Evolutionary conservation across 2,888 invertebrate species (phyloP).

Genomic region (Lagria hirta): DNA sequence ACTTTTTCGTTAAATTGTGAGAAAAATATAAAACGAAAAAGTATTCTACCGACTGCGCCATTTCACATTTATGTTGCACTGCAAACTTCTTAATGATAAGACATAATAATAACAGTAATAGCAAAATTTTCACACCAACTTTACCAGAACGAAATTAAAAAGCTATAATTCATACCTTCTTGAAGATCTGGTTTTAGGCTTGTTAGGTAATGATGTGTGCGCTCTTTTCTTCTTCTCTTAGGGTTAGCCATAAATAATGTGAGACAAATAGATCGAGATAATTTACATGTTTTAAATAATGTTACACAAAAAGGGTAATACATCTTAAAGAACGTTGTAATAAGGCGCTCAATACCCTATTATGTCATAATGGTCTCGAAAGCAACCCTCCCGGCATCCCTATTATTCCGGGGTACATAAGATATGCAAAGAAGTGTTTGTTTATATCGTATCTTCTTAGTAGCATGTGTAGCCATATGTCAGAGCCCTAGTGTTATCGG

Average conservation of each 20-base stretch:
- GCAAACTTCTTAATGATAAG: constrained; percentile 6
- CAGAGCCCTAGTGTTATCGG: constrained; percentile 52
- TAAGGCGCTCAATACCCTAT: constrained; percentile 49
- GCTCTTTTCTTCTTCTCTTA: too few species aligned
- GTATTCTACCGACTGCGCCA: constrained; percentile 18
- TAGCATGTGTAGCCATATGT: constrained; percentile 55
- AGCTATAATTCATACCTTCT: too few species aligned
- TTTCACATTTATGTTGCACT: too few species aligned
- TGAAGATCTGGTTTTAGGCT: too few species aligned
- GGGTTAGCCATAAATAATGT: constrained; percentile 31
- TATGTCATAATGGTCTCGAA: constrained; percentile 50
- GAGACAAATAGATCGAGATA: constrained; percentile 27
- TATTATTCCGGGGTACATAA: constrained; percentile 48
- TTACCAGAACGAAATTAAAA: too few species aligned
- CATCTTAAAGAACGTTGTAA: constrained; percentile 39
- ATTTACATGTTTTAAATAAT: constrained; percentile 38
- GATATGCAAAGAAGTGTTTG: constrained; percentile 55
- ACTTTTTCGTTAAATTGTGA: constrained; percentile 27
- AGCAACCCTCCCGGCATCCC: constrained; percentile 47
- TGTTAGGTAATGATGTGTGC: too few species aligned
- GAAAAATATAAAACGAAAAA: constrained; percentile 15
- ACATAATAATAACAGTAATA: too few species aligned
- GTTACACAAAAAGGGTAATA: constrained; percentile 33
- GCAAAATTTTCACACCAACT: too few species aligned
- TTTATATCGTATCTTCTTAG: constrained; percentile 52